phyloP scores from a whole-genome alignment of 2,888 invertebrate species.

The Tiphia femorata region DNA sequence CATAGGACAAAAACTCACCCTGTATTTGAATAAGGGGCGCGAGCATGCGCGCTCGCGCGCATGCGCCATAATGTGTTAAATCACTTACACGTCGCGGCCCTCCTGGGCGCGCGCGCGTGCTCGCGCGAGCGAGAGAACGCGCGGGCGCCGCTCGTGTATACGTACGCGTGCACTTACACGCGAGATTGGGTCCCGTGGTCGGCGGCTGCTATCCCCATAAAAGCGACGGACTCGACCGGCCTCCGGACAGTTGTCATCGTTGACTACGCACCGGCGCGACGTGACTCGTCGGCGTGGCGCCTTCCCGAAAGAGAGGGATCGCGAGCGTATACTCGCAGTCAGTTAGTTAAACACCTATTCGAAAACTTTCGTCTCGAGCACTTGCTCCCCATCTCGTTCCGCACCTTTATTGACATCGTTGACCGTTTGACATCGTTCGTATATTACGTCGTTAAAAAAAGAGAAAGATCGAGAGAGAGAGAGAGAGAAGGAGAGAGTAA shows the following conservation, averaged over 20 bases:
- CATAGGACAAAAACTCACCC: no score
- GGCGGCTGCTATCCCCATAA: constrained; percentile 53
- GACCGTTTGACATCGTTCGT: no score
- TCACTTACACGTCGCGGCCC: constrained; percentile 19
- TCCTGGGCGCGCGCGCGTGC: no score
- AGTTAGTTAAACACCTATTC: no score
- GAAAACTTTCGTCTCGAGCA: no score
- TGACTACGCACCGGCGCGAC: constrained; percentile 43
- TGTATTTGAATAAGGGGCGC: constrained; percentile 12
- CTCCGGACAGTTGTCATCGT: constrained; percentile 58
- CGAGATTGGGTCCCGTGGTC: constrained; percentile 31
- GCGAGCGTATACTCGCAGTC: no score
- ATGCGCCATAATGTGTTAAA: constrained; percentile 30
- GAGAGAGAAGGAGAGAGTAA: no score
- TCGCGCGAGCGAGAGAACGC: constrained; percentile 16
- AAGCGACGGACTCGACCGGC: constrained; percentile 56
- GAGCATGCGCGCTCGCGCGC: constrained; percentile 12
- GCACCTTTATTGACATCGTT: no score
- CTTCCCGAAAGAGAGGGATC: constrained; percentile 5
- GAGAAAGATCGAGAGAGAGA: no score
- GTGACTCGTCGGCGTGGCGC: constrained; percentile 20
- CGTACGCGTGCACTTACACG: constrained; percentile 18
- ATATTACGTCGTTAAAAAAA: no score
- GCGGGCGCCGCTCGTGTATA: no score
- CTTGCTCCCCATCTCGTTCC: no score